These are phyloP conservation scores for Rhinatrema bivittatum DNA, from an alignment of 2,797 vertebrate species.

Conservation along the genomic window DNA sequence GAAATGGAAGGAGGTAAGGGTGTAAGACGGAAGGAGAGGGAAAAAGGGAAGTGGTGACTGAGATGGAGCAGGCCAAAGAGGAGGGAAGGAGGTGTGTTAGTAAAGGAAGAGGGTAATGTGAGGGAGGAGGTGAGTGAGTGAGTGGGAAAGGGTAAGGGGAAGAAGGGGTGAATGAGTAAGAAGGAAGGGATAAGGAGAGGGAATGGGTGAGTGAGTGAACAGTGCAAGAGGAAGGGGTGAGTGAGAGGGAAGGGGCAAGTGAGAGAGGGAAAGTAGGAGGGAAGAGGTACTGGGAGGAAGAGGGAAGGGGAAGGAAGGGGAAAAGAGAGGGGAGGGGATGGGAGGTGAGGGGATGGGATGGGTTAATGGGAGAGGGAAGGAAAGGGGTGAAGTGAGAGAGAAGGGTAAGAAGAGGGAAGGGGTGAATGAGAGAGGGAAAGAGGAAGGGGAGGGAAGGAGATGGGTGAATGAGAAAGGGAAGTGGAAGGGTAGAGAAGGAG, in stretches of 20 bases:
- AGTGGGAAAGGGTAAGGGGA: background rate
- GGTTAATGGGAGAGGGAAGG: no score
- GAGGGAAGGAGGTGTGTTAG: background rate
- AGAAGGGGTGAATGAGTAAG: background rate
- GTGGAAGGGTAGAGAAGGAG: accelerated
- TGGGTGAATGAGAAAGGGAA: accelerated
- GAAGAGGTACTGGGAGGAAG: no score
- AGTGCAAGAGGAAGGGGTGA: background rate
- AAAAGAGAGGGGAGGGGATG: no score
- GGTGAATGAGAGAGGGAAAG: accelerated
- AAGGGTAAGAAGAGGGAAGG: accelerated
- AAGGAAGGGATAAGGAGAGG: background rate
- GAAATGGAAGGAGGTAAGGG: no score
- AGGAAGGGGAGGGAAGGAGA: accelerated
- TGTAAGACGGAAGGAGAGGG: no score
- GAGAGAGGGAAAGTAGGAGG: no score
- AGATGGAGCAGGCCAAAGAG: no score
- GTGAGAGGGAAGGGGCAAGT: background rate
- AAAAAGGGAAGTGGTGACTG: no score
- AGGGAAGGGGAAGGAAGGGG: background rate
- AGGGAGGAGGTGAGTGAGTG: background rate
- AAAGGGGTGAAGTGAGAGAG: accelerated
- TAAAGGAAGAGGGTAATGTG: background rate
- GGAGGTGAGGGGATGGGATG: no score
- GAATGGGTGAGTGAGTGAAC: no score